Conservation (phyloP, 2,888 invertebrate species). For the Platycheirus rosarum region DNA sequence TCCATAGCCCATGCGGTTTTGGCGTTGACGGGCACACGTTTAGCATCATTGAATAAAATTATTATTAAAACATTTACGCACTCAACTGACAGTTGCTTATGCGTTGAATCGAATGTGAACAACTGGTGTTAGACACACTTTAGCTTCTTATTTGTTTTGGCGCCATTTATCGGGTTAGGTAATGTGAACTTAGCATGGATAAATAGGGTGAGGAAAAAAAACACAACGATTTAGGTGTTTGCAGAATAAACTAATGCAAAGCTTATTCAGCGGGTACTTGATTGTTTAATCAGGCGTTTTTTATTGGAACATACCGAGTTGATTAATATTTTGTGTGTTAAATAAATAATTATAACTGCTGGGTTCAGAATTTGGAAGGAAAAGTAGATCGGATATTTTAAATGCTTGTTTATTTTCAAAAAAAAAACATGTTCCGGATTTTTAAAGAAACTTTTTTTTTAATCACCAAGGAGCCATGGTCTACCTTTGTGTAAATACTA, state of each 20-base stretch:
- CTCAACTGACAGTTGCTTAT: constrained; percentile 19
- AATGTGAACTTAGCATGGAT: constrained; percentile 35
- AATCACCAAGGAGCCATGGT: too few species aligned
- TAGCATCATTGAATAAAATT: constrained; percentile 9
- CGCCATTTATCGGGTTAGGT: constrained; percentile 14
- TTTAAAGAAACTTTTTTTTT: too few species aligned
- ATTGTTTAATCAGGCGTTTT: constrained; percentile 27
- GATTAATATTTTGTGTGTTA: too few species aligned
- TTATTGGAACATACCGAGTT: too few species aligned
- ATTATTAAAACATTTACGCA: constrained; percentile 4
- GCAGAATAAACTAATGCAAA: too few species aligned
- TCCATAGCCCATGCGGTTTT: constrained; percentile 23
- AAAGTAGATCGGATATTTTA: too few species aligned
- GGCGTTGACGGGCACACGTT: constrained; percentile 19
- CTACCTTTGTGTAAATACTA: too few species aligned
- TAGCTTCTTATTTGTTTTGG: constrained; percentile 9
- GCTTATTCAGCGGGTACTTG: constrained; percentile 20
- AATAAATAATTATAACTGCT: too few species aligned
- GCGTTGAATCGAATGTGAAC: constrained; percentile 18
- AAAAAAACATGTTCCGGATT: too few species aligned
- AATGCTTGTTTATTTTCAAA: too few species aligned
- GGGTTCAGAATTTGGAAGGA: too few species aligned
- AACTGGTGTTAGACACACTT: constrained; percentile 43
- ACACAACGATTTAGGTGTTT: too few species aligned
- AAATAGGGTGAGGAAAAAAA: not conserved